Conservation (phyloP, 1,140 invertebrate genomes). For the Drosophila jambulina region DNA sequence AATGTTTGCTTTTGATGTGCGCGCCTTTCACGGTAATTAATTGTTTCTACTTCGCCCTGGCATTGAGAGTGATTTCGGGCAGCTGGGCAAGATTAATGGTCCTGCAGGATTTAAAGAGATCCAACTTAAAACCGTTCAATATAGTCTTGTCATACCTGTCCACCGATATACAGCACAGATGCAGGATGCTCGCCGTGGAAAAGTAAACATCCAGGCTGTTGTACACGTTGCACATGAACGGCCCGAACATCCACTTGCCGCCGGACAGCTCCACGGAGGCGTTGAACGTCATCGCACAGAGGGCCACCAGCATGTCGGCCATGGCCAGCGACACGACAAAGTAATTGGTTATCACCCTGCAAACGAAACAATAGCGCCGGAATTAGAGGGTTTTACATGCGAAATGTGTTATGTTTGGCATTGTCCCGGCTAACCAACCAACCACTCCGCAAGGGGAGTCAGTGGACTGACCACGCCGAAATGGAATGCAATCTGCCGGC, state of each 20-base stretch:
- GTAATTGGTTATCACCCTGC: constrained; percentile 95
- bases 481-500: constrained; percentile 5
- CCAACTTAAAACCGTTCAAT: constrained; percentile 13
- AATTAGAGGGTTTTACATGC: constrained; percentile 13
- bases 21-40: constrained; percentile 78
- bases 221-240: constrained; percentile 96
- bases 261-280: constrained; percentile 92
- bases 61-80: constrained; percentile 65
- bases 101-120: constrained; percentile 21
- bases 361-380: constrained; percentile 37
- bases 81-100: constrained; percentile 72
- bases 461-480: constrained; percentile 1
- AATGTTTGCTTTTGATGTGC: constrained; percentile 80
- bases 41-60: constrained; percentile 66
- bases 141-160: constrained; percentile 87
- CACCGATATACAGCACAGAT: constrained; percentile 97
- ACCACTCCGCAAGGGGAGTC: neutral
- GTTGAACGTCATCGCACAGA: constrained; percentile 98
- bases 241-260: constrained; percentile 93
- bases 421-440: constrained; percentile 1
- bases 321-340: constrained; percentile 97
- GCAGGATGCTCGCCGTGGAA: constrained; percentile 96
- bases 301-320: constrained; percentile 95
- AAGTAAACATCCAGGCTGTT: constrained; percentile 98
- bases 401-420: constrained; percentile 8